Evolutionary conservation across 2,797 vertebrate genomes (phyloP).

Genomic region (Novumbra hubbsi): DNA sequence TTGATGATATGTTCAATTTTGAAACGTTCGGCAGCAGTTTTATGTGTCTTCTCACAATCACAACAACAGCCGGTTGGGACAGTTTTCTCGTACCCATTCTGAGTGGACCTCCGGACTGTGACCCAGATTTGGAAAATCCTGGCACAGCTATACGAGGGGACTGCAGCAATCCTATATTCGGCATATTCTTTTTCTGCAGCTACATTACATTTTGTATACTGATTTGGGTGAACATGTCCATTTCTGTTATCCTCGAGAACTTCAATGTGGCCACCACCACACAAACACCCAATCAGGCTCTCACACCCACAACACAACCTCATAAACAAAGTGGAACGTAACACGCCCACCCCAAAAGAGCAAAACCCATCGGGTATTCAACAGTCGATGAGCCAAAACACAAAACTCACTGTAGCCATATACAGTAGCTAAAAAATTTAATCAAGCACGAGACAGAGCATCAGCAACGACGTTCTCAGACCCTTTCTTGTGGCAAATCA

Average conservation of each 20-base stretch:
- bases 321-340: no score
- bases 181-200: slow-evolving; percentile 91
- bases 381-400: no score
- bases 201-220: slow-evolving; percentile 95
- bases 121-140: slow-evolving; percentile 80
- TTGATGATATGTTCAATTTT: slow-evolving; percentile 95
- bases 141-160: slow-evolving; percentile 78
- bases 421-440: no score
- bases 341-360: no score
- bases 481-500: no score
- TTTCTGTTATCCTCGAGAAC: slow-evolving; percentile 95
- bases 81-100: slow-evolving; percentile 88
- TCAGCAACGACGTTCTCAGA: no score
- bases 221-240: slow-evolving; percentile 96
- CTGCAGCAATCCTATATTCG: slow-evolving; percentile 84
- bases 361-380: no score
- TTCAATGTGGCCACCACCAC: slow-evolving; percentile 94
- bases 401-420: no score
- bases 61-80: slow-evolving; percentile 94
- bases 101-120: slow-evolving; percentile 83
- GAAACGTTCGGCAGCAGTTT: slow-evolving; percentile 96
- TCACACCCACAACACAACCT: no score
- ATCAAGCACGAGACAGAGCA: no score
- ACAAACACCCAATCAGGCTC: no score
- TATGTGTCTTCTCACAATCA: slow-evolving; percentile 93